These are phyloP conservation scores for Caenorhabditis sulstoni DNA, from an alignment of 2,888 invertebrate genomes.

Conservation along the genomic window DNA sequence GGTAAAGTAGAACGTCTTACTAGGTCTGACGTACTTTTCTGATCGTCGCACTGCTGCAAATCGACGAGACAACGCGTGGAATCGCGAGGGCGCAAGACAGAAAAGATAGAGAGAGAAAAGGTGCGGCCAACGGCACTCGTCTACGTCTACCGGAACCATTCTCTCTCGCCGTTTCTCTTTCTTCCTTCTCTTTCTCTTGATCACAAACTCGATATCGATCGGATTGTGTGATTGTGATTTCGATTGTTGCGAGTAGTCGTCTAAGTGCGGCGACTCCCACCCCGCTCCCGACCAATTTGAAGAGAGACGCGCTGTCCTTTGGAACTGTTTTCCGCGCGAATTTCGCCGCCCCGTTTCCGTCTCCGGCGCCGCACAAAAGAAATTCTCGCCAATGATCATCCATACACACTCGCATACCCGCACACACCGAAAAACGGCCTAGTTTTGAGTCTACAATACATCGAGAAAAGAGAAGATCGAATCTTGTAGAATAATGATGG, in stretches of 20 bases:
- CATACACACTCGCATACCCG: too few species aligned
- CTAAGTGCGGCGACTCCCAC: too few species aligned
- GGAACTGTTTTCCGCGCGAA: slow-evolving; percentile 5
- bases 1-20: slow-evolving; percentile 21
- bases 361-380: too few species aligned
- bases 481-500: slow-evolving; percentile 54
- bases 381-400: slow-evolving; percentile 19
- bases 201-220: neutral
- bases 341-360: slow-evolving; percentile 1
- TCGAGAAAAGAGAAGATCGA: slow-evolving; percentile 37
- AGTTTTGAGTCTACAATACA: slow-evolving; percentile 25
- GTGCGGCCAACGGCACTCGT: neutral
- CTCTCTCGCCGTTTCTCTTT: slow-evolving; percentile 7
- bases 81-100: slow-evolving; percentile 32
- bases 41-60: slow-evolving; percentile 12
- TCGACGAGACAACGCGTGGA: slow-evolving; percentile 29
- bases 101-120: slow-evolving; percentile 10
- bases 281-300: too few species aligned
- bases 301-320: too few species aligned
- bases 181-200: slow-evolving; percentile 3
- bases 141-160: slow-evolving; percentile 23
- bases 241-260: too few species aligned
- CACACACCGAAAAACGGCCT: slow-evolving; percentile 52
- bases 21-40: slow-evolving; percentile 43
- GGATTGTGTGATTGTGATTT: too few species aligned